Evolutionary conservation across 2,113 vertebrate species (phyloP).

Genomic region (Dinomys branickii): DNA sequence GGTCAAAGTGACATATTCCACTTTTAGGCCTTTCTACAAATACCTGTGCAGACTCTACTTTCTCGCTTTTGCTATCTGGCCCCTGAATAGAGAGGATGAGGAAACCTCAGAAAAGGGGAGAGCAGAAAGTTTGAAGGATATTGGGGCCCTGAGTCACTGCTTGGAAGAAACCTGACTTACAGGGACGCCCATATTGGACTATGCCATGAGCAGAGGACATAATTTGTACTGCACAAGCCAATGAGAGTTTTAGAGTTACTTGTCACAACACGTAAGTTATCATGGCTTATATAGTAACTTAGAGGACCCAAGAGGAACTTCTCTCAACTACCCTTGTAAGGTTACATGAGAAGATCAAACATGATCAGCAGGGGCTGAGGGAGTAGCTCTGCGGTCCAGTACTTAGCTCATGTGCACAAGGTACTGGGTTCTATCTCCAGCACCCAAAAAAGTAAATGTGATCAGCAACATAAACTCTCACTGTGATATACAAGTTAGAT

Average conservation of each 20-base stretch:
- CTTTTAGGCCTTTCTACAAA: conserved; percentile 5
- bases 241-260: neutral
- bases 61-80: neutral
- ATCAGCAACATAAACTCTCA: neutral
- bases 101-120: neutral
- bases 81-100: neutral
- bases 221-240: neutral
- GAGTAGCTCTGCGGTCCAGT: neutral
- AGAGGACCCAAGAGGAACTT: neutral
- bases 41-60: neutral
- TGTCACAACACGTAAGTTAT: neutral
- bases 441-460: neutral
- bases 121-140: neutral
- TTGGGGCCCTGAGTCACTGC: neutral
- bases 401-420: neutral
- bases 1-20: neutral
- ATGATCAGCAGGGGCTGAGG: neutral
- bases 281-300: neutral
- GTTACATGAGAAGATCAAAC: neutral
- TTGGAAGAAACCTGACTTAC: neutral
- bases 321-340: neutral
- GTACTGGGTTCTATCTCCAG: neutral
- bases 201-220: neutral
- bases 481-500: neutral
- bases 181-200: neutral